Base-by-base conservation (phyloP, 2,113 vertebrate genomes). In the Fulica atra region DNA sequence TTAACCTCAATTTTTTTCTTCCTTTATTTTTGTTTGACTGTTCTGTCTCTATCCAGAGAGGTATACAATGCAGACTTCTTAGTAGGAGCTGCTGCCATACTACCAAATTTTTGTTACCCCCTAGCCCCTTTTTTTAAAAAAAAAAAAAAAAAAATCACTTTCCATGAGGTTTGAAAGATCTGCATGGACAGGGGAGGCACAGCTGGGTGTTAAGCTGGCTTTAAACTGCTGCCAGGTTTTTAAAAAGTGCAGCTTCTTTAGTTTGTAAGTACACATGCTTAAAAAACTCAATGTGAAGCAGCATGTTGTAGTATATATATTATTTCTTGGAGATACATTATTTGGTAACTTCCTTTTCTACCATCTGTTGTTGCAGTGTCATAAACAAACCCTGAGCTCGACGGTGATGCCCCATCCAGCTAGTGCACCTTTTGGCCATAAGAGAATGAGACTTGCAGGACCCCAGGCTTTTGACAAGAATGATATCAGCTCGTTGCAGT, bases 351-450 rank as follows among this genome's bases (percentile, higher is more conserved):
- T 83, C 28, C 23, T 72, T 69, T 51, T 60, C 1, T 72, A 85
- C 91, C 21, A 24, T 40, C 9, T 94, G 8, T 81, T 96, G n/a
- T 86, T 96, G 14, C 95, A 99, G 99, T 99, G 99, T 95, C 99
- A 99, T 96, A 99, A 99, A 96, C 99, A 99, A 97, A 99, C 99
- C 79, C 89, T 99, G 97, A 99, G 99, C 94, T 99, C 99, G 0
- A 97, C 98, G 48, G 98, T 98, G 96, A 99, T 99, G 99, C 99
- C 99, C 0, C 99, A 99, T 84, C 99, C 99, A 23, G 99, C 99
- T 8, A 99, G 98, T 48, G 99, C 99, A 3, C 99, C 99, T 53
- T 99, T 99, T 66, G 99, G 99, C 42, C 99, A 99, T 94, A 99
- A 99, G 95, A 98, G 99, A 61, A 97, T 99, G 97, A 98, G 99